A percentile compares a stretch with the other conserved stretches of the same genome.
Evolutionary conservation across 2,888 invertebrate genomes (phyloP).

Genomic region (Orchestes rusci): DNA sequence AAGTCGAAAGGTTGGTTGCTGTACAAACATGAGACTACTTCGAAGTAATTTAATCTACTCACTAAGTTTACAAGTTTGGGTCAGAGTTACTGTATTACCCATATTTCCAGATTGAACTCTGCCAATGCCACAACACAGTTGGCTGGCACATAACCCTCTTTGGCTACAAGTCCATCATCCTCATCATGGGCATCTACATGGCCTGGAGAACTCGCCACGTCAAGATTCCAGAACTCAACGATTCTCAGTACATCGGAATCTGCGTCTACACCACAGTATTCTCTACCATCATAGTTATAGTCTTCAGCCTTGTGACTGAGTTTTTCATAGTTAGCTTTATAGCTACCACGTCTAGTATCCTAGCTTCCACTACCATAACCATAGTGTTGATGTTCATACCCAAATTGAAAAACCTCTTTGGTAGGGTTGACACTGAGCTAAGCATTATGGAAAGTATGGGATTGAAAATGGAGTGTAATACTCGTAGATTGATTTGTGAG

Average conservation of each 20-base stretch:
- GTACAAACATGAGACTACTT: too few species aligned
- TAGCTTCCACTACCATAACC: conserved; percentile 80
- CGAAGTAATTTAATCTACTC: too few species aligned
- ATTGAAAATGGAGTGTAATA: conserved; percentile 80
- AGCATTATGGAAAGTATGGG: conserved; percentile 86
- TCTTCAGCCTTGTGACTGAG: conserved; percentile 82
- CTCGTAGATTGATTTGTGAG: conserved; percentile 54
- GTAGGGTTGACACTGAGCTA: conserved; percentile 59
- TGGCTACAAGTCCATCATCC: conserved; percentile 80
- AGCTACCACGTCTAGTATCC: conserved; percentile 73
- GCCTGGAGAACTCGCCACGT: conserved; percentile 93
- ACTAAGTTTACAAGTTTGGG: too few species aligned
- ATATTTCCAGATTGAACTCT: conserved; percentile 70
- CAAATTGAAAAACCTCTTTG: conserved; percentile 69
- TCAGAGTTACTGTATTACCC: too few species aligned
- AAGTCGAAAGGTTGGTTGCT: too few species aligned
- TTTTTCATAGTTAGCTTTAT: conserved; percentile 73
- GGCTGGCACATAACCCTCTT: conserved; percentile 88
- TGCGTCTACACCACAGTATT: conserved; percentile 90
- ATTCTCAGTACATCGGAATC: conserved; percentile 89
- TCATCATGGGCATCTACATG: conserved; percentile 89
- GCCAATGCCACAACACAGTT: conserved; percentile 78
- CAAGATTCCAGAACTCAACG: conserved; percentile 85
- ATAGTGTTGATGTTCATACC: conserved; percentile 81
- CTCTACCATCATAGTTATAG: conserved; percentile 77